A percentile compares a stretch with the other conserved stretches of the same genome.
phyloP scores from a whole-genome alignment of 2,797 vertebrate species.

The Enteromius thamalakanensis region DNA sequence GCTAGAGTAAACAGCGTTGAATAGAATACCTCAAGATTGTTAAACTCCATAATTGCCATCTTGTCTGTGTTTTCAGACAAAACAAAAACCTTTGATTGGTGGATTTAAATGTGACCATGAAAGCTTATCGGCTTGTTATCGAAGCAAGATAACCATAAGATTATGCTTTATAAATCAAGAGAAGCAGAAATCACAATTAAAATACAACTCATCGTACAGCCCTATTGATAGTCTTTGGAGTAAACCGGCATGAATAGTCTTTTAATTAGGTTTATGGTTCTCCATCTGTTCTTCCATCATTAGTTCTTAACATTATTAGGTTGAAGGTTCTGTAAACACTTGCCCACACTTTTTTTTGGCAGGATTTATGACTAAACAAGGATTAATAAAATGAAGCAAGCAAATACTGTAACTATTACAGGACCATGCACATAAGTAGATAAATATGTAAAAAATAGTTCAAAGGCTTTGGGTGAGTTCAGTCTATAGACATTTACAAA shows the following conservation, averaged over 20 bases:
- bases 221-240: not conserved
- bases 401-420: not conserved
- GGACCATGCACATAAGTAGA: not conserved
- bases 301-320: not conserved
- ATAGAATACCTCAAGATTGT: not conserved
- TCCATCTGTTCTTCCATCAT: slow-evolving; percentile 15
- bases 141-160: not conserved
- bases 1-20: not conserved
- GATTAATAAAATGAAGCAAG: not conserved
- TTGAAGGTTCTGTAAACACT: slow-evolving; percentile 13
- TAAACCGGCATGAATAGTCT: not conserved
- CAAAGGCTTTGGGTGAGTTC: not conserved
- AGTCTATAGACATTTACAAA: not conserved
- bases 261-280: not conserved
- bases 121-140: not conserved
- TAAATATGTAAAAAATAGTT: not conserved
- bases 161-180: not conserved
- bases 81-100: not conserved
- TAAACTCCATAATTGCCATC: not conserved
- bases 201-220: not conserved
- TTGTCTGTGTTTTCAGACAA: not conserved
- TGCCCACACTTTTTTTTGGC: not conserved
- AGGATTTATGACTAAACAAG: not conserved
- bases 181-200: not conserved
- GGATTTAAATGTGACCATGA: not conserved